Evolutionary conservation across 2,888 invertebrate species (phyloP), one percentile per base, ranked within the genome.

Genomic region (Malthinus seriepunctatus): DNA sequence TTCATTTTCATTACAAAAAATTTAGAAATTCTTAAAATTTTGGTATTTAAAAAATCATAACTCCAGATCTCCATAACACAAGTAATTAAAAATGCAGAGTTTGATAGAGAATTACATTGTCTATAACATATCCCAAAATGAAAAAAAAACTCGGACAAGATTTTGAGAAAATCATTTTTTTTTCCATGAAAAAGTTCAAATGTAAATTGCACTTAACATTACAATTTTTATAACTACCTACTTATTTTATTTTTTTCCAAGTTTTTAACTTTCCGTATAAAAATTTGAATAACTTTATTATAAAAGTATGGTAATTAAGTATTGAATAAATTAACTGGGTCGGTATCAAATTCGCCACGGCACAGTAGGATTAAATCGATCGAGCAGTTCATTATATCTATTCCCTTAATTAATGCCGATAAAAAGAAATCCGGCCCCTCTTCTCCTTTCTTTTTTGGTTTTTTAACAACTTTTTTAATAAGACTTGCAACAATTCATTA

Each of bases 301-400:
- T 64, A 69, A 69, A 70, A 69, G 68, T 68, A 66, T 67, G 63
- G 68, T 71, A 74, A 74, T 75, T 74, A 74, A 75, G 71, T 75
- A 74, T 75, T 74, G 75, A 75, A 75, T 75, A 75, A 75, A 75
- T 75, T 75, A 75, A 73, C 73, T 74, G 68, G 69, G 67, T 64
- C 62, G 71, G 73, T 74, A 73, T 74, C 73, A 75, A 73, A 74
- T 74, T 72, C 73, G 69, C 73, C 71, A 71, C 73, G 73, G 71
- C 71, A 59, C 54, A 71, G 72, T 70, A 67, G 73, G 75, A 74
- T 75, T 75, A 74, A 73, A 75, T 74, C 75, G 75, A 75, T 75
- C 74, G 74, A 73, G 74, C 73, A 71, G 75, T 75, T 75, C 74
- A 75, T 75, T 75, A 75, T 75, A 75, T 73, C 73, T 73, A 68